Evolutionary conservation across 2,888 invertebrate genomes (phyloP).

Genomic region (Leistus spinibarbis): DNA sequence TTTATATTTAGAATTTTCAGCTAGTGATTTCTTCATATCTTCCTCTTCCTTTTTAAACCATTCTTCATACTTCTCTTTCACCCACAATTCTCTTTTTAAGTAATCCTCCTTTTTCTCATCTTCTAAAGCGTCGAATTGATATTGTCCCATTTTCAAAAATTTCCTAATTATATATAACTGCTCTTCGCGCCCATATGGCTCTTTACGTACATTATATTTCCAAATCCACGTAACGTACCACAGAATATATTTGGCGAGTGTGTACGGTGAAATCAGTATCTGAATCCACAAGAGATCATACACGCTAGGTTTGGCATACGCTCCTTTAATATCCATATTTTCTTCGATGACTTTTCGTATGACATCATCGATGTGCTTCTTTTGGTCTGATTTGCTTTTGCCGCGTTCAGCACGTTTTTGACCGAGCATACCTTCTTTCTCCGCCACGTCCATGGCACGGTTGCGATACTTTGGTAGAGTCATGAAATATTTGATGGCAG

Average conservation of each 20-base stretch:
- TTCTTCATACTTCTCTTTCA: slow-evolving; percentile 73
- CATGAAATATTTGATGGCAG: slow-evolving; percentile 86
- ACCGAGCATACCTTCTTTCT: slow-evolving; percentile 63
- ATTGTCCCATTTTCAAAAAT: slow-evolving; percentile 72
- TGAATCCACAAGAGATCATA: slow-evolving; percentile 84
- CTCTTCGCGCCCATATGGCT: slow-evolving; percentile 82
- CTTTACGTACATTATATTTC: slow-evolving; percentile 75
- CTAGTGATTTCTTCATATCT: slow-evolving; percentile 81
- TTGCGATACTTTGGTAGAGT: slow-evolving; percentile 87
- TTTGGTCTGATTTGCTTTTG: slow-evolving; percentile 64
- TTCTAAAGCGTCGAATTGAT: slow-evolving; percentile 75
- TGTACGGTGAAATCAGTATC: slow-evolving; percentile 78
- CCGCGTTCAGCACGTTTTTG: slow-evolving; percentile 60
- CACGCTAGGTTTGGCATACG: slow-evolving; percentile 84
- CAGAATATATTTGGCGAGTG: slow-evolving; percentile 68
- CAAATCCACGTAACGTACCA: slow-evolving; percentile 85
- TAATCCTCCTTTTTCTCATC: slow-evolving; percentile 76
- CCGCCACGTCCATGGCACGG: slow-evolving; percentile 74
- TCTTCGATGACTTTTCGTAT: slow-evolving; percentile 84
- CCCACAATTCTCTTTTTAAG: slow-evolving; percentile 80
- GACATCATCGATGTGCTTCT: slow-evolving; percentile 66
- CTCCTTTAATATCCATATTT: slow-evolving; percentile 93
- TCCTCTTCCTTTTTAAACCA: slow-evolving; percentile 88
- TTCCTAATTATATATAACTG: slow-evolving; percentile 84
- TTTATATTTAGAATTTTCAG: slow-evolving; percentile 86